phyloP scores from a whole-genome alignment of 1,140 invertebrate genomes.

The Xylocopa sonorina region DNA sequence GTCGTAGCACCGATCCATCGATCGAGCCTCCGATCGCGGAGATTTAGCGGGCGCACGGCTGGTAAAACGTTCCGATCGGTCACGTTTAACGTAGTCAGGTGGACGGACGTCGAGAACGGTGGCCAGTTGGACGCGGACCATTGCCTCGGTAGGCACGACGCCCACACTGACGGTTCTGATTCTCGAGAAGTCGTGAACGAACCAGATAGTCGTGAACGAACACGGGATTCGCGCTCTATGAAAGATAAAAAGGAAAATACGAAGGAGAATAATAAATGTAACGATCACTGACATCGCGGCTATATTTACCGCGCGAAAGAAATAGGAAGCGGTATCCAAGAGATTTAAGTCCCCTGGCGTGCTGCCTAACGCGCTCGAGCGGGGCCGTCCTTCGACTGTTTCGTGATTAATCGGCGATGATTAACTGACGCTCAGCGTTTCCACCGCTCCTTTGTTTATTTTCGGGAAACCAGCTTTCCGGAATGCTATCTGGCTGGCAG shows the following conservation, averaged over 20 bases:
- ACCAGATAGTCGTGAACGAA: no score
- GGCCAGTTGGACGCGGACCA: slow-evolving; percentile 22
- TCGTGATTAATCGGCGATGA: not conserved
- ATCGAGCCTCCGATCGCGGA: not conserved
- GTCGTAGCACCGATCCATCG: not conserved
- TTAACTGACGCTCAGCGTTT: not conserved
- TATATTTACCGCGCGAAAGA: not conserved
- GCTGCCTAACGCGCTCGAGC: no score
- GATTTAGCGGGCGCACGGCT: not conserved
- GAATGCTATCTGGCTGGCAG: slow-evolving; percentile 12
- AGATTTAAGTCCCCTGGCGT: no score
- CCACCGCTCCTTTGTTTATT: not conserved
- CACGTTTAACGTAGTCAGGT: not conserved
- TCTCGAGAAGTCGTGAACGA: not conserved
- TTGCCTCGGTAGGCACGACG: not conserved
- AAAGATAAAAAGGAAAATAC: not conserved
- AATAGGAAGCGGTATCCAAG: no score
- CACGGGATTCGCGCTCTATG: no score
- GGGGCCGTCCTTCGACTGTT: not conserved
- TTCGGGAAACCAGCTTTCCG: not conserved
- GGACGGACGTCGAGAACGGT: not conserved
- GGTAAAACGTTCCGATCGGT: not conserved
- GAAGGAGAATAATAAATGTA: not conserved
- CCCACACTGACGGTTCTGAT: not conserved
- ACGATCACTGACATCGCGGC: not conserved